These are phyloP conservation scores for Turritopsis rubra DNA, from an alignment of 30 jellyfish, hydroid and myxozoan genomes.

Conservation along the genomic window DNA sequence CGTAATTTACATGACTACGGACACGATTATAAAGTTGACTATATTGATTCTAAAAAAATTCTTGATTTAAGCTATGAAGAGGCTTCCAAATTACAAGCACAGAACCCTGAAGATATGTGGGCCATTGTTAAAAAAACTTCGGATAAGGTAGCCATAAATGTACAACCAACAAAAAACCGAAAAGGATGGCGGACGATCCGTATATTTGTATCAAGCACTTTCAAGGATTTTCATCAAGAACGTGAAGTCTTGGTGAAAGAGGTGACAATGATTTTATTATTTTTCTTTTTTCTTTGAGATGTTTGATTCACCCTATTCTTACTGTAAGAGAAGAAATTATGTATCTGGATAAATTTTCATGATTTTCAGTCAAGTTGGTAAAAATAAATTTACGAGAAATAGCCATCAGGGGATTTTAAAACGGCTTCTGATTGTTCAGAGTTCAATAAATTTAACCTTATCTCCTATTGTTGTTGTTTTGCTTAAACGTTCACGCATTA, in stretches of 20 bases:
- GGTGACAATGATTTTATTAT: slow-evolving; percentile 42
- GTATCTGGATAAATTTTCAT: too few species aligned
- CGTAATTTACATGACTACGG: not conserved
- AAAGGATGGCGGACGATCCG: slow-evolving; percentile 99
- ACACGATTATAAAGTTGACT: not conserved
- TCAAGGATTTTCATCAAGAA: slow-evolving; percentile 95
- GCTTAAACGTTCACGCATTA: too few species aligned
- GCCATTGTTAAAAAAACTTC: slow-evolving; percentile 86
- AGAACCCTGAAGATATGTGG: slow-evolving; percentile 91
- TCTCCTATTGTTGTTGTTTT: too few species aligned
- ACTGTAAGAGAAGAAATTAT: too few species aligned
- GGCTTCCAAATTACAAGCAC: slow-evolving; percentile 37
- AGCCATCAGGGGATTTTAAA: too few species aligned
- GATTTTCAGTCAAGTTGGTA: too few species aligned
- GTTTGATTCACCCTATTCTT: too few species aligned
- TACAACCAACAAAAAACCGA: slow-evolving; percentile 89
- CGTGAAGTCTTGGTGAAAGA: slow-evolving; percentile 98
- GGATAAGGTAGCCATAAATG: slow-evolving; percentile 63
- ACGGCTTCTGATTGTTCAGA: too few species aligned
- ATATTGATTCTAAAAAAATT: not conserved
- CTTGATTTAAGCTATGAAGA: slow-evolving; percentile 29
- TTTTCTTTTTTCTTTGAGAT: too few species aligned
- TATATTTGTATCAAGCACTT: slow-evolving; percentile 89
- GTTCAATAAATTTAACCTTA: too few species aligned
- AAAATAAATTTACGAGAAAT: too few species aligned